A percentile compares a stretch with the other conserved stretches of the same genome.
These are phyloP conservation scores for Drosophila rhopaloa DNA, from an alignment of 1,140 invertebrate species.

Conservation along the genomic window DNA sequence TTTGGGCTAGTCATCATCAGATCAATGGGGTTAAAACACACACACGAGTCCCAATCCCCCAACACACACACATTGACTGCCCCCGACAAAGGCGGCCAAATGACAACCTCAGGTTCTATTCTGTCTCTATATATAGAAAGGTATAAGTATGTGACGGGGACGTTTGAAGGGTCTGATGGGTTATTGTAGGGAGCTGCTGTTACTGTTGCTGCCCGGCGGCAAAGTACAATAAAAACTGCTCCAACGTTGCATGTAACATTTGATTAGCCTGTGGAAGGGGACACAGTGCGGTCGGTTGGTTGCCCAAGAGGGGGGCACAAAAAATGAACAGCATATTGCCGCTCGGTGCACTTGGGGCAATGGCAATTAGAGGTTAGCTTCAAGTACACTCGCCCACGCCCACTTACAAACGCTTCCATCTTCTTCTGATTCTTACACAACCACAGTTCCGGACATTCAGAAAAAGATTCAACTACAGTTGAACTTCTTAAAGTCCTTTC, in stretches of 20 bases:
- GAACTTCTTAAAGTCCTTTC: too few relatives aligned
- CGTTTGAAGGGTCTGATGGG: slow-evolving; percentile 12
- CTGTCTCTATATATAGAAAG: slow-evolving; percentile 44
- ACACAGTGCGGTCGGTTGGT: slow-evolving; percentile 23
- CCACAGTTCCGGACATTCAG: slow-evolving; percentile 14
- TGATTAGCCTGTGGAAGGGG: slow-evolving; percentile 68
- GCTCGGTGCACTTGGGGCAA: slow-evolving; percentile 65
- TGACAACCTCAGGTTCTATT: slow-evolving; percentile 63
- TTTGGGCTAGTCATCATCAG: slow-evolving; percentile 54
- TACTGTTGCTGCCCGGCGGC: slow-evolving; percentile 54
- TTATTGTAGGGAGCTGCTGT: slow-evolving; percentile 10
- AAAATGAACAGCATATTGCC: slow-evolving; percentile 62
- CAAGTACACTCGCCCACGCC: slow-evolving; percentile 27
- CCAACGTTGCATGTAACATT: slow-evolving; percentile 70
- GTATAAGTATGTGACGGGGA: slow-evolving; percentile 28
- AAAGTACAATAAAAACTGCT: slow-evolving; percentile 76
- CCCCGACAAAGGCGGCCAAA: slow-evolving; percentile 68
- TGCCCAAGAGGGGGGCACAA: slow-evolving; percentile 9
- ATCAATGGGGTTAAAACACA: slow-evolving; percentile 62
- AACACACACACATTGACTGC: background rate
- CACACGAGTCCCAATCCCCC: background rate
- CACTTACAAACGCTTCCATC: slow-evolving; percentile 2
- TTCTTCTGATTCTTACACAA: slow-evolving; percentile 36
- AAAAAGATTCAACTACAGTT: background rate
- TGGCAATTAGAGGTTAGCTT: slow-evolving; percentile 77